Conservation (phyloP, 2,113 vertebrate species). For the Brienomyrus longianalis region DNA sequence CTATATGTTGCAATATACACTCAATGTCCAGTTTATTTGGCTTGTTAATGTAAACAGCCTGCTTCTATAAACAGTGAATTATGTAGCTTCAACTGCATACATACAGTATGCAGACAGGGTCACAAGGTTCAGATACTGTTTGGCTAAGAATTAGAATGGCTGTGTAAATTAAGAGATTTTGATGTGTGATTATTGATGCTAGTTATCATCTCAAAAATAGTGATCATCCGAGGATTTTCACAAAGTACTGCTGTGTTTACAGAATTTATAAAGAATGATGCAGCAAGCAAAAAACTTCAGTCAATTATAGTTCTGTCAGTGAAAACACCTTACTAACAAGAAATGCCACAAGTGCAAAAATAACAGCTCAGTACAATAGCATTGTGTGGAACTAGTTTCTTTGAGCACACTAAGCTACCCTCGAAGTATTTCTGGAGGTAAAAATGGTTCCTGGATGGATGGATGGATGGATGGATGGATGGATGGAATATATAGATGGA, state of each 20-base stretch:
- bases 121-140: background rate
- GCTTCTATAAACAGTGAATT: background rate
- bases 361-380: background rate
- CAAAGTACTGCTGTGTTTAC: background rate
- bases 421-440: background rate
- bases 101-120: background rate
- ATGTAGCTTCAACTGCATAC: background rate
- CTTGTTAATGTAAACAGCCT: background rate
- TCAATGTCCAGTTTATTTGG: background rate
- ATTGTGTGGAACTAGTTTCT: background rate
- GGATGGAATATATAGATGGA: background rate
- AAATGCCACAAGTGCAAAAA: background rate
- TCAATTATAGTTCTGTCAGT: background rate
- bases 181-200: background rate
- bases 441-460: background rate
- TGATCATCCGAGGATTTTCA: background rate
- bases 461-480: too few relatives aligned
- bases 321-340: background rate
- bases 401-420: background rate
- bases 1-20: slow-evolving; percentile 6
- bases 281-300: background rate
- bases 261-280: background rate
- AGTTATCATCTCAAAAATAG: background rate
- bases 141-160: background rate
- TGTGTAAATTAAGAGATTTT: background rate